These are phyloP conservation scores for Rhingia campestris DNA, from an alignment of 2,888 invertebrate genomes.

Conservation along the genomic window DNA sequence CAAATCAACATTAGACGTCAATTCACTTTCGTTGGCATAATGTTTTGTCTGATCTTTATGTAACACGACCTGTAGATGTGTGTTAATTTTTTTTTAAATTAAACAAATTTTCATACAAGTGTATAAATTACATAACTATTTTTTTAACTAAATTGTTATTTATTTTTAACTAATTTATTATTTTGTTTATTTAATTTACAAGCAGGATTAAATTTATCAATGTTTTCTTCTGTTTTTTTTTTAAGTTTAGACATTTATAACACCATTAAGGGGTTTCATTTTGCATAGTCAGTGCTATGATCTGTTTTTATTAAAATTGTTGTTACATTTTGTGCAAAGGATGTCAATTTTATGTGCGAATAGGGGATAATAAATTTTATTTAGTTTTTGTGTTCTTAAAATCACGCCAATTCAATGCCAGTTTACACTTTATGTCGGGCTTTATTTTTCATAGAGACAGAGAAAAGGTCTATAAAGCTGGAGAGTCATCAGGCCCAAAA, in stretches of 20 bases:
- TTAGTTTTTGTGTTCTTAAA: slow-evolving; percentile 33
- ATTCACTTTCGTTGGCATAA: slow-evolving; percentile 76
- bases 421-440: slow-evolving; percentile 24
- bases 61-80: slow-evolving; percentile 79
- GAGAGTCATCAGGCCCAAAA: slow-evolving; percentile 49
- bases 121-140: neutral
- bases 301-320: slow-evolving; percentile 8
- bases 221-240: slow-evolving; percentile 17
- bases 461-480: slow-evolving; percentile 45
- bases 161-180: slow-evolving; percentile 25
- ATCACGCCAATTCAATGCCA: slow-evolving; percentile 50
- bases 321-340: slow-evolving; percentile 45
- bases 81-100: slow-evolving; percentile 49
- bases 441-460: slow-evolving; percentile 11
- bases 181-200: slow-evolving; percentile 26
- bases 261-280: slow-evolving; percentile 63
- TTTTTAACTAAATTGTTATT: neutral
- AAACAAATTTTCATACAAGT: slow-evolving; percentile 33
- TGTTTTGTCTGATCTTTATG: slow-evolving; percentile 79
- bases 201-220: slow-evolving; percentile 46
- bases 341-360: slow-evolving; percentile 60
- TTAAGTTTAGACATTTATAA: slow-evolving; percentile 63
- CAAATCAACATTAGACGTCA: slow-evolving; percentile 76
- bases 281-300: neutral
- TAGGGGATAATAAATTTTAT: slow-evolving; percentile 24